Conservation (phyloP, 2,797 vertebrate genomes). For the Champsocephalus esox region DNA sequence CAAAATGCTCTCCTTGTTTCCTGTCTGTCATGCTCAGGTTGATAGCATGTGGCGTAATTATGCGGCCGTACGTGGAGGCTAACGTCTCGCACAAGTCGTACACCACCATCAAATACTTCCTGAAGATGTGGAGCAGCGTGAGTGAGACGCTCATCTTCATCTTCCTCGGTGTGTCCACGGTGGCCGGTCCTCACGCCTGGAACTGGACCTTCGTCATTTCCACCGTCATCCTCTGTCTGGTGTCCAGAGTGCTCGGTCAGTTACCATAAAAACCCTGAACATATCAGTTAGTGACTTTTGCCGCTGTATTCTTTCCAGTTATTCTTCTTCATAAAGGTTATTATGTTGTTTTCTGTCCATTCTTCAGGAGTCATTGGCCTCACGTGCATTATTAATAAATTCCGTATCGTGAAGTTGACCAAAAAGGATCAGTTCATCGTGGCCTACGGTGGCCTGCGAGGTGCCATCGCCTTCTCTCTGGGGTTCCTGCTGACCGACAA, state of each 20-base stretch:
- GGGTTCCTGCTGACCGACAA: slow-evolving; percentile 87
- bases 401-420: slow-evolving; percentile 95
- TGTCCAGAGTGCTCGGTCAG: slow-evolving; percentile 93
- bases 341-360: background rate
- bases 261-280: background rate
- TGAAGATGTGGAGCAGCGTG: slow-evolving; percentile 99
- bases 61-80: slow-evolving; percentile 97
- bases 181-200: slow-evolving; percentile 92
- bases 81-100: slow-evolving; percentile 99
- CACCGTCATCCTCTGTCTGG: slow-evolving; percentile 92
- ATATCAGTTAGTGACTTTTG: background rate
- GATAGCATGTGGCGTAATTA: slow-evolving; percentile 93
- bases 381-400: slow-evolving; percentile 96
- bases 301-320: background rate
- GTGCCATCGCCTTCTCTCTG: slow-evolving; percentile 96
- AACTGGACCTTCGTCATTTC: slow-evolving; percentile 95
- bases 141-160: slow-evolving; percentile 99
- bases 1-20: background rate
- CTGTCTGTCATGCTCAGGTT: slow-evolving; percentile 88
- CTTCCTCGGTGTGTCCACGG: slow-evolving; percentile 96
- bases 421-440: slow-evolving; percentile 98
- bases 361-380: slow-evolving; percentile 91
- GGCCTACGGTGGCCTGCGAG: slow-evolving; percentile 95
- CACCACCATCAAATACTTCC: slow-evolving; percentile 98
- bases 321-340: background rate